phyloP scores from a whole-genome alignment of 1,140 invertebrate genomes.

The Belonocnema kinseyi region DNA sequence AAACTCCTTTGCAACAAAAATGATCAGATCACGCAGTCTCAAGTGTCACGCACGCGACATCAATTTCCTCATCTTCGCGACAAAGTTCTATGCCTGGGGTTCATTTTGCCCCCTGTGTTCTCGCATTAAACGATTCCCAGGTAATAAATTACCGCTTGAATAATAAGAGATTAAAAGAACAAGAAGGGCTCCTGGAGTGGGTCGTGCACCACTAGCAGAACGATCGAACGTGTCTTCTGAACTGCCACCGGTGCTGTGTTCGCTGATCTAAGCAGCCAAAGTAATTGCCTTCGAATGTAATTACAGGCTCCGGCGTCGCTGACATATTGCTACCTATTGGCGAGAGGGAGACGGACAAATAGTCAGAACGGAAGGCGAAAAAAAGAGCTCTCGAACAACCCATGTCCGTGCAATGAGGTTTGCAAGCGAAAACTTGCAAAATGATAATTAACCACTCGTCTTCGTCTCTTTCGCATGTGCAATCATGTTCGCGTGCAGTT shows the following conservation, averaged over 20 bases:
- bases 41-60: constrained; percentile 21
- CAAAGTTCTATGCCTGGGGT: neutral
- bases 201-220: too few relatives aligned
- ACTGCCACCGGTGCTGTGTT: neutral
- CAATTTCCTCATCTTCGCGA: neutral
- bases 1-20: too few relatives aligned
- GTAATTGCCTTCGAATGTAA: constrained; percentile 31
- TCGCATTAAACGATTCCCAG: constrained; percentile 10
- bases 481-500: constrained; percentile 15
- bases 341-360: constrained; percentile 1
- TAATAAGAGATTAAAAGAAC: constrained; percentile 22
- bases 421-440: constrained; percentile 27
- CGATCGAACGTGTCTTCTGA: neutral
- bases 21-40: neutral
- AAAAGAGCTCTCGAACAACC: neutral
- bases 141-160: constrained; percentile 11
- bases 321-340: constrained; percentile 29
- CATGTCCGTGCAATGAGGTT: constrained; percentile 10
- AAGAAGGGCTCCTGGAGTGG: neutral
- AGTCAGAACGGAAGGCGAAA: neutral
- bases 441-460: constrained; percentile 31
- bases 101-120: neutral
- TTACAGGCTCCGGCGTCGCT: constrained; percentile 15
- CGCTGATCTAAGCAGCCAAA: constrained; percentile 3
- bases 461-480: constrained; percentile 21